Evolutionary conservation across 2,797 vertebrate genomes (phyloP).

Genomic region (Lacerta agilis): DNA sequence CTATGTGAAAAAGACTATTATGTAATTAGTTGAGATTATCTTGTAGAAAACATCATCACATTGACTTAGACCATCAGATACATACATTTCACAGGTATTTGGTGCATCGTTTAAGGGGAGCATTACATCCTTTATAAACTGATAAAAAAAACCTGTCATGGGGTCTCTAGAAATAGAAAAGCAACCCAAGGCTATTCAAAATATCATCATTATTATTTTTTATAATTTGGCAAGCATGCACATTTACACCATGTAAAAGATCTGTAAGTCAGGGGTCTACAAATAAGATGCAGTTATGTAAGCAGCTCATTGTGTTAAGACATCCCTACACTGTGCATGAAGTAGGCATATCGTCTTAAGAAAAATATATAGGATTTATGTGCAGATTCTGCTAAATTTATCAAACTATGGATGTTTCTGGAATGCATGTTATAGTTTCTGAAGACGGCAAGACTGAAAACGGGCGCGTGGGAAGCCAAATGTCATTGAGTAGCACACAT

Average conservation of each 20-base stretch:
- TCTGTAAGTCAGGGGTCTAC: slow-evolving; percentile 47
- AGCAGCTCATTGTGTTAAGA: slow-evolving; percentile 44
- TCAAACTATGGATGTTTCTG: slow-evolving; percentile 52
- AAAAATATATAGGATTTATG: slow-evolving; percentile 41
- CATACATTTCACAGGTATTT: neutral
- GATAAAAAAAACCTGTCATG: slow-evolving; percentile 9
- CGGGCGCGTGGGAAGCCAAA: slow-evolving; percentile 59
- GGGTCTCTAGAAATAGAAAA: slow-evolving; percentile 34
- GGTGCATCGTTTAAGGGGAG: slow-evolving; percentile 35
- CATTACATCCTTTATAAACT: slow-evolving; percentile 50
- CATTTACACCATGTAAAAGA: slow-evolving; percentile 34
- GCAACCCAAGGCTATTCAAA: slow-evolving; percentile 44
- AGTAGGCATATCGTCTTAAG: slow-evolving; percentile 62
- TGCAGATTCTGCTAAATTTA: slow-evolving; percentile 56
- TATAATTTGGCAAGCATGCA: slow-evolving; percentile 13
- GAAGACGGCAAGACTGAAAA: slow-evolving; percentile 23
- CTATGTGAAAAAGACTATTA: neutral
- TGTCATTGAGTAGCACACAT: slow-evolving; percentile 70
- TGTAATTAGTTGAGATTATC: neutral
- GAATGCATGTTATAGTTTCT: slow-evolving; percentile 19
- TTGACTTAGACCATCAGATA: slow-evolving; percentile 39
- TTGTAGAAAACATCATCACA: slow-evolving; percentile 20
- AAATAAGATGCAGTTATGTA: slow-evolving; percentile 44
- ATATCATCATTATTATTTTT: slow-evolving; percentile 48
- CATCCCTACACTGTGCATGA: slow-evolving; percentile 55